phyloP scores from a whole-genome alignment of 2,113 vertebrate species.

The Scartelaos histophorus region DNA sequence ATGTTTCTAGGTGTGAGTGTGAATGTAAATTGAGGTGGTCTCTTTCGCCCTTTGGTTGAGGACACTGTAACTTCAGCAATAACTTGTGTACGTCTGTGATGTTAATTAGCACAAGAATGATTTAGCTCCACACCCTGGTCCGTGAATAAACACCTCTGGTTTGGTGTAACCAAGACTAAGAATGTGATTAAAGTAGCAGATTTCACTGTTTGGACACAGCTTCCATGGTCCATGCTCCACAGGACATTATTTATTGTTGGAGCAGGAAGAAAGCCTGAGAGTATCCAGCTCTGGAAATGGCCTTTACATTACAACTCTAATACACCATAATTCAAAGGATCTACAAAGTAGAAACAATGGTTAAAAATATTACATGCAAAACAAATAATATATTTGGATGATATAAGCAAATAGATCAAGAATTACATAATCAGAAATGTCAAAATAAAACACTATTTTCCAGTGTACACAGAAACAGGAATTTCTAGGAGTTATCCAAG shows the following conservation, averaged over 20 bases:
- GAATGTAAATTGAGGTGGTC: conserved; percentile 61
- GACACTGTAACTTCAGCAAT: conserved; percentile 35
- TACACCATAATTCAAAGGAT: conserved; percentile 21
- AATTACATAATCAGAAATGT: background rate
- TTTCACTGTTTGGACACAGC: conserved; percentile 62
- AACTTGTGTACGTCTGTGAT: conserved; percentile 38
- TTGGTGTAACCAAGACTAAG: conserved; percentile 55
- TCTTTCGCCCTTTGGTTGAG: conserved; percentile 26
- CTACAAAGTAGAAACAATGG: conserved; percentile 22
- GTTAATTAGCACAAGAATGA: conserved; percentile 18
- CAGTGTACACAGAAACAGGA: background rate
- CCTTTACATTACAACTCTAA: conserved; percentile 46
- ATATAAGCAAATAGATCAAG: background rate
- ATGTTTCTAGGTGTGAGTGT: conserved; percentile 46
- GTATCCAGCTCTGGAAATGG: conserved; percentile 23
- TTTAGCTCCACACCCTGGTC: conserved; percentile 13
- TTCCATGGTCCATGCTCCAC: conserved; percentile 33
- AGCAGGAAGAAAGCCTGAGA: conserved; percentile 26
- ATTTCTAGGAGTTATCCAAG: conserved; percentile 14
- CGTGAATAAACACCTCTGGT: conserved; percentile 32
- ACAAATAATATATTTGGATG: background rate
- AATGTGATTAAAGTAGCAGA: conserved; percentile 73
- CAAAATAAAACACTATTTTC: background rate
- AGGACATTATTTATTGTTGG: conserved; percentile 66
- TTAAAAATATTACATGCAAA: background rate